phyloP scores from a whole-genome alignment of 2,888 invertebrate genomes.

The Lingula anatina region DNA sequence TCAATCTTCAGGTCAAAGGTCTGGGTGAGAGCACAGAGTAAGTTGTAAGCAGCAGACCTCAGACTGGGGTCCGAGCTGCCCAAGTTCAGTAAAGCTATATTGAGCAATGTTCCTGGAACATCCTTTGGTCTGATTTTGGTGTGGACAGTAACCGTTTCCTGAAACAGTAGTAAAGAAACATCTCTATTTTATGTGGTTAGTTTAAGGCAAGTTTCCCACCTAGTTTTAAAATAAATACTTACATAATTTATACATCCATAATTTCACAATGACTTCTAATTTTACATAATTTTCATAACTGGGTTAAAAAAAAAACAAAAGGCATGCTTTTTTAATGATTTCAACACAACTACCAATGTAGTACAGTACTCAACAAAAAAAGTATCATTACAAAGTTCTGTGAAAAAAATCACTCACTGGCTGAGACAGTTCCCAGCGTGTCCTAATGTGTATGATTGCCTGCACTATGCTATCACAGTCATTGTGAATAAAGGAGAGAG shows the following conservation, averaged over 20 bases:
- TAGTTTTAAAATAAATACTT: no score
- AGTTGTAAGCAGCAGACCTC: slow-evolving; percentile 93
- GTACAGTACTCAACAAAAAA: not conserved
- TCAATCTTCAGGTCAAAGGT: slow-evolving; percentile 97
- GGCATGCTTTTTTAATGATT: not conserved
- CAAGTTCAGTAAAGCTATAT: slow-evolving; percentile 94
- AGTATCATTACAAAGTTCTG: not conserved
- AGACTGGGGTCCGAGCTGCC: slow-evolving; percentile 95
- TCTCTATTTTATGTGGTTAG: no score
- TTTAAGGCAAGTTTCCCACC: no score
- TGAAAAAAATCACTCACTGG: slow-evolving; percentile 62
- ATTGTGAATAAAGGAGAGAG: slow-evolving; percentile 94
- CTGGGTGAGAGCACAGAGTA: slow-evolving; percentile 89
- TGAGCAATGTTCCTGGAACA: slow-evolving; percentile 92
- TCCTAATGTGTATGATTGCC: slow-evolving; percentile 93
- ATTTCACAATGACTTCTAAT: not conserved
- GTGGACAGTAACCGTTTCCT: slow-evolving; percentile 93
- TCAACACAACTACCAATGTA: not conserved
- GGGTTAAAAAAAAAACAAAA: not conserved
- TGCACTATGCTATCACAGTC: slow-evolving; percentile 97
- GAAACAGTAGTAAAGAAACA: no score
- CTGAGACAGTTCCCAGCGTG: slow-evolving; percentile 94
- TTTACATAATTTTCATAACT: not conserved
- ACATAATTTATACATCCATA: not conserved
- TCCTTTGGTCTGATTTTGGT: slow-evolving; percentile 97